A percentile compares a stretch with the other conserved stretches of the same genome.
These are phyloP conservation scores for Nylanderia fulva DNA, from an alignment of 1,140 invertebrate species.

Conservation along the genomic window DNA sequence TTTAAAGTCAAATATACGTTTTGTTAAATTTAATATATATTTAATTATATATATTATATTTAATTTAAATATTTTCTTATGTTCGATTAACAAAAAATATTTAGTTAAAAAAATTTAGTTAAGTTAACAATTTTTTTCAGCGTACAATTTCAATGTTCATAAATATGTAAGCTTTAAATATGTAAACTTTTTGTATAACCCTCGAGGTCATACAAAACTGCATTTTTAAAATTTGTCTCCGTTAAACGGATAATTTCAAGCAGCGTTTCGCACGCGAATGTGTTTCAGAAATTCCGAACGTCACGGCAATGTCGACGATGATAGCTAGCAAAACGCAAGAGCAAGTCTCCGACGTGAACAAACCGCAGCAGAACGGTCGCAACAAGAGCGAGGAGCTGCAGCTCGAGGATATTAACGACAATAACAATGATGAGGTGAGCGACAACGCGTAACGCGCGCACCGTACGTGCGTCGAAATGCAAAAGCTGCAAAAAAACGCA, in stretches of 20 bases:
- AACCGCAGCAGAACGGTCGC: constrained; percentile 75
- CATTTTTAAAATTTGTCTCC: background rate
- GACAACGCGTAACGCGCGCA: background rate
- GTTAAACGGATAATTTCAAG: background rate
- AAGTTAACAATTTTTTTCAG: too few relatives aligned
- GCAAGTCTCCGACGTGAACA: constrained; percentile 62
- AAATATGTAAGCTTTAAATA: background rate
- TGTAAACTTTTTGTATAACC: background rate
- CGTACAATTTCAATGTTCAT: background rate
- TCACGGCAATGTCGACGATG: constrained; percentile 81
- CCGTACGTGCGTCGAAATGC: constrained; percentile 20
- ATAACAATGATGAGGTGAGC: constrained; percentile 79
- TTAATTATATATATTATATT: too few relatives aligned
- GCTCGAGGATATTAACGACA: constrained; percentile 75
- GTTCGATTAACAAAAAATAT: too few relatives aligned
- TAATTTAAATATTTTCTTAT: too few relatives aligned
- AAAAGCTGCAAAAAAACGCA: constrained; percentile 32
- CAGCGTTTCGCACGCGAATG: background rate
- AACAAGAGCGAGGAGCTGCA: constrained; percentile 78
- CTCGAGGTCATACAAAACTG: too few relatives aligned
- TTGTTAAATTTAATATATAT: too few relatives aligned
- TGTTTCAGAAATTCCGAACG: constrained; percentile 72
- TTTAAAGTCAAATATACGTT: too few relatives aligned
- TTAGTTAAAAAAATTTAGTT: too few relatives aligned
- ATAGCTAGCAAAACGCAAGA: constrained; percentile 76